These are phyloP conservation scores for Sycobia sp. DNA, from an alignment of 1,140 invertebrate genomes.

Conservation along the genomic window DNA sequence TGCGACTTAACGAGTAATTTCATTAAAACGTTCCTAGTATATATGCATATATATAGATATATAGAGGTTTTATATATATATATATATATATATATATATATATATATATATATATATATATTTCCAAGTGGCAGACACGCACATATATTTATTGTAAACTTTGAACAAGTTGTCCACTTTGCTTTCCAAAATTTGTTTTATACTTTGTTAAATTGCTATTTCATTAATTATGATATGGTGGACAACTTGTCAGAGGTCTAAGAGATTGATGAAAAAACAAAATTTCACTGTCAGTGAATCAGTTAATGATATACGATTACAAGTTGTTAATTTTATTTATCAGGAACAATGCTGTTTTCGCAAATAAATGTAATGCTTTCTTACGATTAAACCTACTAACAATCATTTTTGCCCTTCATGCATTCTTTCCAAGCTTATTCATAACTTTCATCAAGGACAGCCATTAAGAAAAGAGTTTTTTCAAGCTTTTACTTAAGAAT, in stretches of 20 bases:
- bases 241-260: slow-evolving; percentile 50
- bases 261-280: neutral
- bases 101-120: slow-evolving; percentile 1
- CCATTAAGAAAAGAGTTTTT: neutral
- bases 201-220: neutral
- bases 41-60: neutral
- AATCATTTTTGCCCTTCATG: slow-evolving; percentile 41
- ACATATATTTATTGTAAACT: slow-evolving; percentile 48
- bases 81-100: slow-evolving; percentile 3
- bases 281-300: slow-evolving; percentile 38
- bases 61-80: slow-evolving; percentile 5
- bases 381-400: slow-evolving; percentile 54
- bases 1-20: slow-evolving; percentile 27
- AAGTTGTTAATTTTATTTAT: slow-evolving; percentile 52
- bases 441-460: slow-evolving; percentile 7
- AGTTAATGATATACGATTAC: slow-evolving; percentile 42
- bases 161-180: slow-evolving; percentile 46
- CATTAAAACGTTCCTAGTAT: slow-evolving; percentile 31
- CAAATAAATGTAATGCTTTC: slow-evolving; percentile 59
- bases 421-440: slow-evolving; percentile 29
- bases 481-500: no score
- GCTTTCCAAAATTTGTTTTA: neutral
- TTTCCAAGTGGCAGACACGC: neutral
- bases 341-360: slow-evolving; percentile 43
- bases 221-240: neutral